Conservation (phyloP, 2,113 vertebrate species). For the Columbina picui region DNA sequence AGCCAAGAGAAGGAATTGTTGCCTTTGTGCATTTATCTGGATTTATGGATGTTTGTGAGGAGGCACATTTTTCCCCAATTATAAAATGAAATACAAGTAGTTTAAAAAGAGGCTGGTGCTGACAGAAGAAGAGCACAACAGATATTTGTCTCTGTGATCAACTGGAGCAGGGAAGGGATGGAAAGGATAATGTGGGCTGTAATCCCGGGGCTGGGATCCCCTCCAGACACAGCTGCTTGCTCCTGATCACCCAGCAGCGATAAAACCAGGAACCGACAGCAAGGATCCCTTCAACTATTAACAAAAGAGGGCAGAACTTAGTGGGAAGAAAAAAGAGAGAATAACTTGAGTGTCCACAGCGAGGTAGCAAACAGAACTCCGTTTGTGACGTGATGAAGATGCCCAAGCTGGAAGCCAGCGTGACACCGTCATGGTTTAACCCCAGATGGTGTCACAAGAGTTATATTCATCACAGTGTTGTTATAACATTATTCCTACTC, state of each 20-base stretch:
- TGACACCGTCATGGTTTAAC: no score
- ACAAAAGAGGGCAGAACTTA: background rate
- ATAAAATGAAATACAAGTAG: background rate
- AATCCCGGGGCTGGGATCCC: background rate
- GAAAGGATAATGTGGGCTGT: background rate
- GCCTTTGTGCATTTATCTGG: background rate
- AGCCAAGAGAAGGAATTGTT: background rate
- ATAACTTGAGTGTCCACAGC: rapidly evolving
- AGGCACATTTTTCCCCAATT: background rate
- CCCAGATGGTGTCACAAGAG: no score
- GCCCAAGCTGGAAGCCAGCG: background rate
- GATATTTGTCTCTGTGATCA: background rate
- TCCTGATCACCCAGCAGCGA: background rate
- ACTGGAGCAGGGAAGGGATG: background rate
- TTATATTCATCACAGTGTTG: no score
- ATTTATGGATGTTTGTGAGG: background rate
- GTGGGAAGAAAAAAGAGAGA: background rate
- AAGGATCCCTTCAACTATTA: background rate
- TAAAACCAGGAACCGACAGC: background rate
- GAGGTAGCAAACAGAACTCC: background rate
- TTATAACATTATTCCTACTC: background rate
- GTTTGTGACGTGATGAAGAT: rapidly evolving
- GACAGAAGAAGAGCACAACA: background rate
- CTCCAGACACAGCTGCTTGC: background rate
- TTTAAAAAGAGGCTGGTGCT: background rate